phyloP scores from a whole-genome alignment of 2,113 vertebrate species.

The Tautogolabrus adspersus region DNA sequence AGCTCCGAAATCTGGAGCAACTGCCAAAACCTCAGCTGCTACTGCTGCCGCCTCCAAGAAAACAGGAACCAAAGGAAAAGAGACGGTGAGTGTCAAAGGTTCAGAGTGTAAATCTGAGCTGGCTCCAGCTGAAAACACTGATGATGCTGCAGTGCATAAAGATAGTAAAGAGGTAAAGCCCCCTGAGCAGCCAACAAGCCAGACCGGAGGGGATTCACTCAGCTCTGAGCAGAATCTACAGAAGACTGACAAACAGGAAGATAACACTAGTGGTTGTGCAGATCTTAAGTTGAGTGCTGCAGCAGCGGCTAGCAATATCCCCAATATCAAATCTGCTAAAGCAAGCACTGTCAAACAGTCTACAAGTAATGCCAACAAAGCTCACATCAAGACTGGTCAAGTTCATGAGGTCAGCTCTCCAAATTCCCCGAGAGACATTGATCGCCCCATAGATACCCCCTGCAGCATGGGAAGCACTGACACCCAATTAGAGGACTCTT shows the following conservation, averaged over 20 bases:
- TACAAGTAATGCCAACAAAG: slow-evolving; percentile 6
- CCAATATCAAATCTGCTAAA: slow-evolving; percentile 20
- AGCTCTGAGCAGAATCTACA: slow-evolving; percentile 29
- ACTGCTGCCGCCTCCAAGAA: slow-evolving; percentile 63
- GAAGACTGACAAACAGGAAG: slow-evolving; percentile 29
- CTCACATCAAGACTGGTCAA: slow-evolving; percentile 37
- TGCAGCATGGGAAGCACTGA: slow-evolving; percentile 85
- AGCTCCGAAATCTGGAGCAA: slow-evolving; percentile 61
- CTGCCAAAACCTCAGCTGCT: slow-evolving; percentile 59
- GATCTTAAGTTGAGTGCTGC: slow-evolving; percentile 11
- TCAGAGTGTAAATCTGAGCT: slow-evolving; percentile 48
- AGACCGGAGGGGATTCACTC: slow-evolving; percentile 27
- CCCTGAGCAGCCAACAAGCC: slow-evolving; percentile 16
- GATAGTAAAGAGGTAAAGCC: not conserved
- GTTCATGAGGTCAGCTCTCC: slow-evolving; percentile 20
- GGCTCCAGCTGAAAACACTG: slow-evolving; percentile 3
- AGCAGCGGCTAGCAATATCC: slow-evolving; percentile 14
- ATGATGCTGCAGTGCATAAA: slow-evolving; percentile 4
- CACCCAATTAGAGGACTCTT: slow-evolving; percentile 85
- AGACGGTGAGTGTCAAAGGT: slow-evolving; percentile 33
- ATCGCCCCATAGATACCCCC: slow-evolving; percentile 77
- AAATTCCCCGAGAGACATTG: slow-evolving; percentile 81
- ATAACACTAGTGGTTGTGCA: slow-evolving; percentile 13
- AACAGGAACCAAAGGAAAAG: slow-evolving; percentile 59
- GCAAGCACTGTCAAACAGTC: slow-evolving; percentile 14